Evolutionary conservation across 2,797 vertebrate genomes (phyloP).

Genomic region (Champsocephalus esox): DNA sequence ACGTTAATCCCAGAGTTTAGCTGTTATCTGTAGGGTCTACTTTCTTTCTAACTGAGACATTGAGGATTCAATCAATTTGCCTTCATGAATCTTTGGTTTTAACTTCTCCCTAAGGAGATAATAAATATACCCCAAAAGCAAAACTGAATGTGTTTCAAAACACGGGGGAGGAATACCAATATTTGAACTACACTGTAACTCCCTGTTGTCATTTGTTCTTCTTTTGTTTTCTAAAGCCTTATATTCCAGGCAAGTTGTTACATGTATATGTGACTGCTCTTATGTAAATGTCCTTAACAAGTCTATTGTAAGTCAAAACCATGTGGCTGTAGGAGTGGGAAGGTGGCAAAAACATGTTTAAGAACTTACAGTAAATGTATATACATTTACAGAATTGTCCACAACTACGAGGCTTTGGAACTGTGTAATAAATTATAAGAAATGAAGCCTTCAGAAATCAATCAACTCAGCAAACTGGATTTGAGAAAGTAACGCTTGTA

Average conservation of each 20-base stretch:
- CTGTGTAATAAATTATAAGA: constrained; percentile 17
- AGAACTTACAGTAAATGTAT: constrained; percentile 20
- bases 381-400: constrained; percentile 15
- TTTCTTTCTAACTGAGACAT: background rate
- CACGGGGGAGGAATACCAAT: background rate
- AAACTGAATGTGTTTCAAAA: background rate
- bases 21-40: background rate
- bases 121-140: background rate
- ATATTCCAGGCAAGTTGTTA: background rate
- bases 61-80: background rate
- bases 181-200: background rate
- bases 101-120: background rate
- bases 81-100: background rate
- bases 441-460: constrained; percentile 23
- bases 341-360: constrained; percentile 23
- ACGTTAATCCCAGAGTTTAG: background rate
- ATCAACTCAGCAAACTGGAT: constrained; percentile 20
- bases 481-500: constrained; percentile 32
- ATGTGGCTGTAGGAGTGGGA: constrained; percentile 42
- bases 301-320: constrained; percentile 34
- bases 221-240: background rate
- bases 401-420: constrained; percentile 11
- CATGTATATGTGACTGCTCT: background rate
- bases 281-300: constrained; percentile 30
- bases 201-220: background rate